Base-by-base conservation (phyloP, 2,113 vertebrate genomes). In the Reinhardtius hippoglossoides region DNA sequence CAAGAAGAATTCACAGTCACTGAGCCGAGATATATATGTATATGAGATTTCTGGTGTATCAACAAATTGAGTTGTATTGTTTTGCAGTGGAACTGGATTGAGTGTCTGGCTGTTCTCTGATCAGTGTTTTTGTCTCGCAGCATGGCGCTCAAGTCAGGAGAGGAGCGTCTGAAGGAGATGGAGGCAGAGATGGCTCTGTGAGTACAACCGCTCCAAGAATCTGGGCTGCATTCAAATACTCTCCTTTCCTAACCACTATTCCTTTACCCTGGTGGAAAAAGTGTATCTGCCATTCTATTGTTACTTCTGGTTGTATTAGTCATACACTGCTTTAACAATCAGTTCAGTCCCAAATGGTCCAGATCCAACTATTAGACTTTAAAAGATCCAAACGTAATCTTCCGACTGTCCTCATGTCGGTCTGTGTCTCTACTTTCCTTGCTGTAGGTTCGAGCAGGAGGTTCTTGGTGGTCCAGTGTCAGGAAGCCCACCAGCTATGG, bases 121-220 rank as follows among this genome's bases (percentile, higher is more conserved):
- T 46, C 9, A 31, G 2, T 67, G 21, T 76, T 64, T 66, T 2
- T 81, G 18, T 87, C 2, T 58, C 14, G 0, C 64, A 94, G 89
- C 64, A 95, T 95, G 95, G 92, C 95, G 59, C 87, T 94, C 12
- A 97, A 96, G 60, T 96, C 94, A 15, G 96, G 96, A 60, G 96
- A 97, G 81, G 96, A 97, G 65, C 95, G 96, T 56, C 74, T 98
- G 84, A 97, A 97, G 74, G 97, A 97, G 92, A 98, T 98, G 97
- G 97, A 98, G 92, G 97, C 97, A 2, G 97, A 98, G 90, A 98
- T 98, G 97, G 97, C 97, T 42, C 93, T 98, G 97, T 98, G 88
- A 97, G 97, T 95, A 87, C 14, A 26, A 5, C 31, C 31, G 31
- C 31, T 31, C 31, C 31, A 31, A 31, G 31, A 31, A 13, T 9